A percentile compares a stretch with the other conserved stretches of the same genome.
phyloP scores from a whole-genome alignment of 2,113 vertebrate species.

The Chloropsis cyanopogon region DNA sequence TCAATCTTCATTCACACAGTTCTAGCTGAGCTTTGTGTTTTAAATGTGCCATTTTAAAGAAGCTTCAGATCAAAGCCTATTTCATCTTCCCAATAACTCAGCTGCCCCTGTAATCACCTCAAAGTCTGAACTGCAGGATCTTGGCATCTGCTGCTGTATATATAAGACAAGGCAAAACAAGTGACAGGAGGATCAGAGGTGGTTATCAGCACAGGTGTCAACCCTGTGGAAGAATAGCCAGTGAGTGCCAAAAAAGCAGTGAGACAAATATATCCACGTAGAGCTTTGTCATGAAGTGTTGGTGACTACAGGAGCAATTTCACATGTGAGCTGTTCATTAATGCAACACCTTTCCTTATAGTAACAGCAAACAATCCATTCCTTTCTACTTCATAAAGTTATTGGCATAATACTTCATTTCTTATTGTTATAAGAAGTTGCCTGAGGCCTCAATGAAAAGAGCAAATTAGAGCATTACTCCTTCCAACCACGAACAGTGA shows the following conservation, averaged over 20 bases:
- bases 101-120: constrained; percentile 16
- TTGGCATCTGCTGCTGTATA: constrained; percentile 24
- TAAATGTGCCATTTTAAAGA: constrained; percentile 11
- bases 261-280: background rate
- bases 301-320: background rate
- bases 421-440: background rate
- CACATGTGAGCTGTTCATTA: background rate
- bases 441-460: background rate
- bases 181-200: constrained; percentile 46
- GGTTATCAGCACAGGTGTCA: constrained; percentile 5
- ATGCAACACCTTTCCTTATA: background rate
- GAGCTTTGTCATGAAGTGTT: background rate
- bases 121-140: background rate
- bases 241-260: background rate
- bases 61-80: constrained; percentile 14
- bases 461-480: background rate
- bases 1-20: background rate
- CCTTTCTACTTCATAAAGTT: background rate
- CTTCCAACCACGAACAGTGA: background rate
- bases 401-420: background rate
- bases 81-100: background rate
- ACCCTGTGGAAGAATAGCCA: background rate
- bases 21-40: constrained; percentile 9
- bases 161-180: constrained; percentile 3
- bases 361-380: background rate